These are phyloP conservation scores for Drosophila antonietae DNA, from an alignment of 2,888 invertebrate species.

Conservation along the genomic window DNA sequence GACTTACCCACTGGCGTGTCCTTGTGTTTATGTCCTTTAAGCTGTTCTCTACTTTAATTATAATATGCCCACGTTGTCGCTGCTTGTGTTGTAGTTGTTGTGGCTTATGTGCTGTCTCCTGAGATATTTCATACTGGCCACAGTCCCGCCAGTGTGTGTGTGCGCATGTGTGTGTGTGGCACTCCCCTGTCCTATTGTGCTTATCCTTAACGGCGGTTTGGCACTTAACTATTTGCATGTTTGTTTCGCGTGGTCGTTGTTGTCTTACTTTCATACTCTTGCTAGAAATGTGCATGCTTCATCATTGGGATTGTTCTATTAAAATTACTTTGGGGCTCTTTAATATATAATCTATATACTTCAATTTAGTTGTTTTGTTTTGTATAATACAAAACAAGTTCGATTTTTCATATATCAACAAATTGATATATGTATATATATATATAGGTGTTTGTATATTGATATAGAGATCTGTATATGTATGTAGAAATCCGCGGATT, in stretches of 20 bases:
- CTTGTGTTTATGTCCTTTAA: conserved; percentile 69
- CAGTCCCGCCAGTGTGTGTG: conserved; percentile 17
- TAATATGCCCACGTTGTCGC: conserved; percentile 50
- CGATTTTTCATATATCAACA: conserved; percentile 43
- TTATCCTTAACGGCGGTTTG: conserved; percentile 75
- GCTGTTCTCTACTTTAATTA: conserved; percentile 82
- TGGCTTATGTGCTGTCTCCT: conserved; percentile 72
- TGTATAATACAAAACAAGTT: too few relatives aligned
- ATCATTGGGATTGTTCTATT: neutral
- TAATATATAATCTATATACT: neutral
- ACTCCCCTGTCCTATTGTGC: conserved; percentile 63
- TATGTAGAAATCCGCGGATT: conserved; percentile 69
- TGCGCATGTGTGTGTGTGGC: conserved; percentile 33
- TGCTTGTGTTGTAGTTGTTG: conserved; percentile 20
- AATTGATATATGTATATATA: conserved; percentile 64
- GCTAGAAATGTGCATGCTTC: neutral
- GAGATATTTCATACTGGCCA: conserved; percentile 69
- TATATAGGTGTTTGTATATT: too few relatives aligned
- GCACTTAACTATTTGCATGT: conserved; percentile 81
- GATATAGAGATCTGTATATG: too few relatives aligned
- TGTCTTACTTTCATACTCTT: conserved; percentile 42
- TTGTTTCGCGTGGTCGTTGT: conserved; percentile 47
- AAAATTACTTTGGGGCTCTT: neutral
- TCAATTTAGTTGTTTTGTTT: neutral
- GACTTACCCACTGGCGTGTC: conserved; percentile 44